These are phyloP conservation scores for Clostera curtula DNA, from an alignment of 2,888 invertebrate genomes.

Conservation along the genomic window DNA sequence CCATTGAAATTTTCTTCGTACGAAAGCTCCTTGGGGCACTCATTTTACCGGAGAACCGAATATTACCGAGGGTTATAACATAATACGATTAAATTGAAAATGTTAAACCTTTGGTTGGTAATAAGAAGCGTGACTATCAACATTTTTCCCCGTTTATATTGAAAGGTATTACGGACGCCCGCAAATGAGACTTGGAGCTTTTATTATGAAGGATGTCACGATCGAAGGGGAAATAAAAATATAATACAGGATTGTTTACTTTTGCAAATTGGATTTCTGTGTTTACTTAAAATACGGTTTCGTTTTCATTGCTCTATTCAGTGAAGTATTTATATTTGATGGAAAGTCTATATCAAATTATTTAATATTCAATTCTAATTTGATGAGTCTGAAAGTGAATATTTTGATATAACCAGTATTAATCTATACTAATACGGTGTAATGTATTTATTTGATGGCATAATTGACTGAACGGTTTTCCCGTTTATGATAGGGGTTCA, in stretches of 20 bases:
- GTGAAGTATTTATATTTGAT: no score
- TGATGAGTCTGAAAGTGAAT: no score
- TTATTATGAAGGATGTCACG: constrained; percentile 28
- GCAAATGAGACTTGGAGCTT: constrained; percentile 35
- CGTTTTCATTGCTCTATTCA: no score
- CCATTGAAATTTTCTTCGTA: constrained; percentile 26
- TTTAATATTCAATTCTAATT: no score
- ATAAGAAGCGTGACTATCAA: constrained; percentile 66
- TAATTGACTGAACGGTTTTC: no score
- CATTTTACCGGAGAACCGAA: constrained; percentile 35
- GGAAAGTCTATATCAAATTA: no score
- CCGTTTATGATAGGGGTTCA: no score
- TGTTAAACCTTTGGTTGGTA: constrained; percentile 50
- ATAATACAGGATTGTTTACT: constrained; percentile 25
- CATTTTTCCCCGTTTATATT: constrained; percentile 59
- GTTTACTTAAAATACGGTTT: constrained; percentile 1
- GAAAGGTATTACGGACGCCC: constrained; percentile 36
- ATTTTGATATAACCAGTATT: no score
- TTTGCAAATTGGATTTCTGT: constrained; percentile 17
- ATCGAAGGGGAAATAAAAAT: constrained; percentile 26
- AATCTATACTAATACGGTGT: no score
- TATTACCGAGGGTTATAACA: constrained; percentile 53
- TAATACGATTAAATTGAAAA: constrained; percentile 67
- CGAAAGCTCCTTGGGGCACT: constrained; percentile 18
- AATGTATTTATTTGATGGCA: no score